Evolutionary conservation across 2,888 invertebrate species (phyloP), one percentile per base, ranked within the genome.

Genomic region (Patella pellucida): DNA sequence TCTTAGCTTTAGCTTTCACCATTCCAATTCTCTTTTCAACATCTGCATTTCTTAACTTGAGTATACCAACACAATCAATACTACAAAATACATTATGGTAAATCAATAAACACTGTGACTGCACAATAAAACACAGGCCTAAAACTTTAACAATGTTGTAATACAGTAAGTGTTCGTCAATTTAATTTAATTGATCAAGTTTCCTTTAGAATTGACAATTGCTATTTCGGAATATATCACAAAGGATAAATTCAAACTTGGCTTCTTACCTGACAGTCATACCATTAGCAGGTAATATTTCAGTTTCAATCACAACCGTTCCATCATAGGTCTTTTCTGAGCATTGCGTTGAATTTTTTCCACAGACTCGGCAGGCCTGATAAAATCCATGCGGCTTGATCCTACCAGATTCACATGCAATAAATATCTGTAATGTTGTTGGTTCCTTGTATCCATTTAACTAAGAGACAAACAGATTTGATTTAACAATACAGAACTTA

Each of bases 311-410:
- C 78, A 97, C 95, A 83, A 96, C 95, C 1, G 97, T 98, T n/a
- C 97, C 97, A 85, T 97, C 97, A 73, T 97, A 94, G 89, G 96
- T 96, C 83, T 95, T 94, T 91, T 97, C 97, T 79, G 94, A 93
- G 92, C 97, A 97, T 0, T 96, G 95, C 1, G 97, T 97, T 14
- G 97, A 97, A 91, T 97, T 98, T 92, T 98, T 98, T 7, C 98
- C 98, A 77, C 96, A 96, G 0, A 98, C 98, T 80, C 96, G 95
- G 89, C 98, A 98, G 3, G 98, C 97, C 91, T 98, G 97, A 92
- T 98, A 98, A 92, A 98, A 98, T 94, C 98, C 97, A 91, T 98
- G 98, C 0, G 98, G 98, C 9, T 95, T 94, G 11, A 96, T 96
- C 77, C 96, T 94, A 0, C 97, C 97, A 71, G 95, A 93, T 90